Evolutionary conservation across 2,797 vertebrate genomes (phyloP), one percentile per base, ranked within the genome.

Genomic region (Orientallactaga sibirica): DNA sequence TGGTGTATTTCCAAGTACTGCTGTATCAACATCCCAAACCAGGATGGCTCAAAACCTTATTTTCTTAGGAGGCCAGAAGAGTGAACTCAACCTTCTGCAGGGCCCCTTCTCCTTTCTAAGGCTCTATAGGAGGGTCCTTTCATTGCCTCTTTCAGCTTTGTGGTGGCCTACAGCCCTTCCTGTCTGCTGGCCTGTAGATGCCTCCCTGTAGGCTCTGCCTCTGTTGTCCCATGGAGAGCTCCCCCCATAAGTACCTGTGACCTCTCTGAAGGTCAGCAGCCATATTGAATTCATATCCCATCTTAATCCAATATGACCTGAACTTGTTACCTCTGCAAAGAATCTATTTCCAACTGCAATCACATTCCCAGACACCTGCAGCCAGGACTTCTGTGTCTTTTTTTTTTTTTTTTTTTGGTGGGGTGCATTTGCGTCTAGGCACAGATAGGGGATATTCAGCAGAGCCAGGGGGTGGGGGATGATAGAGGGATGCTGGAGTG

Each of bases 21-120:
- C n/a, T 62, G 4, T 29, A 70, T 33, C 43, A 81, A 41, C 22
- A 61, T 33, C 22, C 25, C 61, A 41, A 58, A 33, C 19, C 19
- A 24, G 37, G 15, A 76, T 82, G 86, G 82, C 92, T 92, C 79
- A 33, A 83, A 70, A 67, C 75, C 68, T 22, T 41, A 48, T 86
- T 76, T 5, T 7, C 7, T 58, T 14, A 58, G 15, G 80, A 67
- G 41, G 41, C 29, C 29, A 25, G 37, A 82, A 48, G 16, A 37
- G 48, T 76, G 79, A 41, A 90, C 55, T n/a, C 70, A 78, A 27
- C 18, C 4, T 33, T 84, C 37, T 37, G 16, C 16, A 25, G 25
- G 82, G n/a, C 27, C 64, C 22, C 1, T 1, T 8, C 4, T 9
- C 22, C 6, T 33, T 22, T 83, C 43, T 0, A 71, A 87, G 76